A percentile compares a stretch with the other conserved stretches of the same genome.
Conservation (phyloP, 23 tunicate species). For the Oikopleura dioica region DNA sequence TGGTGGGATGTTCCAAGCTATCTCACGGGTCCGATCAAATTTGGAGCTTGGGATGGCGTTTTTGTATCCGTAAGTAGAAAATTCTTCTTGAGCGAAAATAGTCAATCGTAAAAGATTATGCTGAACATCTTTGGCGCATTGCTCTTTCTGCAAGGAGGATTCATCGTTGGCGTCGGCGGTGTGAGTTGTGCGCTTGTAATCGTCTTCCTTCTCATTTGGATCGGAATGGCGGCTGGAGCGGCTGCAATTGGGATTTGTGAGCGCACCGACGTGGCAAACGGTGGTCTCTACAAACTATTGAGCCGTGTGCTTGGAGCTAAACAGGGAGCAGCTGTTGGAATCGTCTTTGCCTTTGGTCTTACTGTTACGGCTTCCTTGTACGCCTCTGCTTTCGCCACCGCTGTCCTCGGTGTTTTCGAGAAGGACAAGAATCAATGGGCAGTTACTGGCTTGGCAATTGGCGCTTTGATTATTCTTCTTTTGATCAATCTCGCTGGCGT, state of each 20-base stretch:
- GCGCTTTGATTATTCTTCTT: not conserved
- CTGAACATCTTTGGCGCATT: not conserved
- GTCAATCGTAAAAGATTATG: no score
- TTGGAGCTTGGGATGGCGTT: constrained; percentile 13
- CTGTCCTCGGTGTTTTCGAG: not conserved
- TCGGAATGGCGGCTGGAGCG: constrained; percentile 1
- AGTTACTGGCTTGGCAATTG: not conserved
- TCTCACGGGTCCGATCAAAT: not conserved
- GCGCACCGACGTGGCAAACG: not conserved
- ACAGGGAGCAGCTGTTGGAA: not conserved
- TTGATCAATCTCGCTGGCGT: not conserved
- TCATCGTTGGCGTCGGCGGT: not conserved
- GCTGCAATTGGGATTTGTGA: constrained; percentile 5
- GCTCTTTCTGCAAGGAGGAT: constrained; percentile 2
- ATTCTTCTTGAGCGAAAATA: no score
- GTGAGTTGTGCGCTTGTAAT: not conserved
- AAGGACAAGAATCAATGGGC: no score
- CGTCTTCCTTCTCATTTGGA: not conserved
- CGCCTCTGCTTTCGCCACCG: not conserved
- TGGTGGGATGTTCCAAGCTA: constrained; percentile 11
- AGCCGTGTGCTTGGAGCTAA: not conserved
- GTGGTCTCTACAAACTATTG: not conserved
- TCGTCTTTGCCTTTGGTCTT: not conserved
- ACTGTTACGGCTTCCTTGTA: not conserved
- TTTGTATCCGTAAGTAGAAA: constrained; percentile 4